Conservation (phyloP, 2,797 vertebrate genomes). For the Chelidonichthys spinosus region DNA sequence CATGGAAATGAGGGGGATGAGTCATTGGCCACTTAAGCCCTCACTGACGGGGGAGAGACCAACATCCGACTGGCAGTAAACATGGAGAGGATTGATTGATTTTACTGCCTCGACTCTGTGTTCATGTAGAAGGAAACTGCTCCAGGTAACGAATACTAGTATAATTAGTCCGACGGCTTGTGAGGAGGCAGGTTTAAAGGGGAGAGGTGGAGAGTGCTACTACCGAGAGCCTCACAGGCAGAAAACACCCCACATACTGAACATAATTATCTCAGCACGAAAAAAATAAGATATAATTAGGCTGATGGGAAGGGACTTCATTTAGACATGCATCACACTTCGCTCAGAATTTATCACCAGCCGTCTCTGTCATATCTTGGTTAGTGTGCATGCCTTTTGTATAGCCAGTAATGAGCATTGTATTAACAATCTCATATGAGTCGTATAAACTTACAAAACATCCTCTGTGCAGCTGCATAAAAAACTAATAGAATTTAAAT, state of each 20-base stretch:
- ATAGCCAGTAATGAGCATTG: slow-evolving; percentile 29
- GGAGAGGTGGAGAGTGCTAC: slow-evolving; percentile 14
- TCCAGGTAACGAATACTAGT: slow-evolving; percentile 13
- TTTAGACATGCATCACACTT: slow-evolving; percentile 46
- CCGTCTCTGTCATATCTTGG: slow-evolving; percentile 31
- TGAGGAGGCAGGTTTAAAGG: slow-evolving; percentile 22
- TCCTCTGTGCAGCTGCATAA: background rate
- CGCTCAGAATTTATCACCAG: slow-evolving; percentile 40
- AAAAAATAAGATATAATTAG: slow-evolving; percentile 44
- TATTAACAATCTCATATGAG: slow-evolving; percentile 22
- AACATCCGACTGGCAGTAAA: slow-evolving; percentile 45
- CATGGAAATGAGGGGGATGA: slow-evolving; percentile 62
- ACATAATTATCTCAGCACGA: slow-evolving; percentile 45
- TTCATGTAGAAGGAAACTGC: slow-evolving; percentile 23
- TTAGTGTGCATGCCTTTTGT: slow-evolving; percentile 36
- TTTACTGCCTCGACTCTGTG: slow-evolving; percentile 15
- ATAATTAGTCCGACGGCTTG: slow-evolving; percentile 25
- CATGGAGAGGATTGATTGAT: slow-evolving; percentile 18
- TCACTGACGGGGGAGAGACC: slow-evolving; percentile 40
- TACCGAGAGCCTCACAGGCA: slow-evolving; percentile 21
- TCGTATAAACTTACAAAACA: slow-evolving; percentile 17
- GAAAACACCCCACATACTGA: slow-evolving; percentile 40
- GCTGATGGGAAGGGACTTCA: slow-evolving; percentile 35
- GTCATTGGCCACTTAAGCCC: slow-evolving; percentile 54
- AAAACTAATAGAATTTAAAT: background rate